A percentile compares a stretch with the other conserved stretches of the same genome.
Conservation (phyloP, 1,140 invertebrate species). For the Atta texana region DNA sequence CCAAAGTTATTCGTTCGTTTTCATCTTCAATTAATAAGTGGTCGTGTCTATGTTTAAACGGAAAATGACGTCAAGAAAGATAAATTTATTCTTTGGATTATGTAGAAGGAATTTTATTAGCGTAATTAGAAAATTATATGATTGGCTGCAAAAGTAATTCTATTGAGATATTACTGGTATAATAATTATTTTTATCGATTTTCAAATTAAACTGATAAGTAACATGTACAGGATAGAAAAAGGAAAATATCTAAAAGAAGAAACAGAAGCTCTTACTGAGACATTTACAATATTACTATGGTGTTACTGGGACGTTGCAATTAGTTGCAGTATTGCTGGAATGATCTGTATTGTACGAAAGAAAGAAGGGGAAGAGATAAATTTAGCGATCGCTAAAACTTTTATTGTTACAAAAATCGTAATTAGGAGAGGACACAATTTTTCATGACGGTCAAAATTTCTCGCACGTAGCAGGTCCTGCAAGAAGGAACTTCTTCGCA, state of each 20-base stretch:
- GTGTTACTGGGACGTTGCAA: too few species aligned
- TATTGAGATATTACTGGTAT: background rate
- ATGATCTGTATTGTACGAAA: too few species aligned
- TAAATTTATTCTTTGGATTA: background rate
- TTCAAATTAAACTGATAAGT: background rate
- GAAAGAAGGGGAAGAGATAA: background rate
- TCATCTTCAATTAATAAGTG: background rate
- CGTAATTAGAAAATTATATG: background rate
- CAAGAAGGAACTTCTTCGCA: slow-evolving; percentile 58
- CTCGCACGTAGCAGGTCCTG: slow-evolving; percentile 16
- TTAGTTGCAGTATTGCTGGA: too few species aligned
- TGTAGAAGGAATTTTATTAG: background rate
- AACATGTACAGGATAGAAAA: background rate
- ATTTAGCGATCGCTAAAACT: background rate
- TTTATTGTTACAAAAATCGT: background rate
- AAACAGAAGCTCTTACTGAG: background rate
- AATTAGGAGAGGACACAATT: slow-evolving; percentile 35
- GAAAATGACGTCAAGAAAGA: background rate
- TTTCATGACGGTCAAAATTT: slow-evolving; percentile 24
- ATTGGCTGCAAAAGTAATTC: too few species aligned
- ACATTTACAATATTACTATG: too few species aligned
- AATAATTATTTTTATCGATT: background rate
- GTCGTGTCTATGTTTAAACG: background rate
- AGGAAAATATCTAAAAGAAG: background rate
- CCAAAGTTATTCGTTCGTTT: background rate